Evolutionary conservation across 1,140 invertebrate species (phyloP).

Genomic region (Conus betulinus): DNA sequence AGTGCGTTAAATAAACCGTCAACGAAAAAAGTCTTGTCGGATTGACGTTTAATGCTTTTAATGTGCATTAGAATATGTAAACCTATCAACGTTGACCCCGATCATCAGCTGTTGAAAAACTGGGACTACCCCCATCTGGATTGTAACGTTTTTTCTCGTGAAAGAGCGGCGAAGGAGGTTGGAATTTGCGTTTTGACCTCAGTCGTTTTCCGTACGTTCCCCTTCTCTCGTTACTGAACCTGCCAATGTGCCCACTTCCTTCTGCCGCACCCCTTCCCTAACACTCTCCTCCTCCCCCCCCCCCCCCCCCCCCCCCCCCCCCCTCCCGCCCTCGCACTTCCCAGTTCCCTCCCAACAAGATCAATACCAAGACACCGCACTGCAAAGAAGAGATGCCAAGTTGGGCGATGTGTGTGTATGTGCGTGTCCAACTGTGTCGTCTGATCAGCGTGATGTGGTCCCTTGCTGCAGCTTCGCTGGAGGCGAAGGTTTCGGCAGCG

Average conservation of each 20-base stretch:
- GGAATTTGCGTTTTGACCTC: too few relatives aligned
- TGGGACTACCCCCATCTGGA: too few relatives aligned
- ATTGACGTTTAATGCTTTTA: too few relatives aligned
- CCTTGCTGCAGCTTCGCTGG: not conserved
- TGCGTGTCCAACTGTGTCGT: slow-evolving; percentile 5
- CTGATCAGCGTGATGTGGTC: not conserved
- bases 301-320: not conserved
- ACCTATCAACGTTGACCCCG: too few relatives aligned
- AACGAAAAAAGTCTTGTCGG: too few relatives aligned
- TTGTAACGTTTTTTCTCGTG: too few relatives aligned
- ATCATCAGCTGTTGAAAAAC: too few relatives aligned
- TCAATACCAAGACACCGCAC: slow-evolving; percentile 5
- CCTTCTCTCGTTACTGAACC: not conserved
- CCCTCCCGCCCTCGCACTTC: not conserved
- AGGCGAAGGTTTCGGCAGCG: not conserved
- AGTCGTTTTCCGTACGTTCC: too few relatives aligned
- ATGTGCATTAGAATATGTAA: too few relatives aligned
- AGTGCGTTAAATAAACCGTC: too few relatives aligned
- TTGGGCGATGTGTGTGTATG: not conserved
- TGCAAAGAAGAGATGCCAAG: not conserved
- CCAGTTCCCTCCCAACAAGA: not conserved
- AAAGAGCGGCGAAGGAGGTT: too few relatives aligned
- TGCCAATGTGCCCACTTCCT: not conserved
- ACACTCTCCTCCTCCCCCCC: not conserved
- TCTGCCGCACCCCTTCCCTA: not conserved